A percentile compares a stretch with the other conserved stretches of the same genome.
Conservation (phyloP, 2,797 vertebrate genomes). For the Cygnus olor region DNA sequence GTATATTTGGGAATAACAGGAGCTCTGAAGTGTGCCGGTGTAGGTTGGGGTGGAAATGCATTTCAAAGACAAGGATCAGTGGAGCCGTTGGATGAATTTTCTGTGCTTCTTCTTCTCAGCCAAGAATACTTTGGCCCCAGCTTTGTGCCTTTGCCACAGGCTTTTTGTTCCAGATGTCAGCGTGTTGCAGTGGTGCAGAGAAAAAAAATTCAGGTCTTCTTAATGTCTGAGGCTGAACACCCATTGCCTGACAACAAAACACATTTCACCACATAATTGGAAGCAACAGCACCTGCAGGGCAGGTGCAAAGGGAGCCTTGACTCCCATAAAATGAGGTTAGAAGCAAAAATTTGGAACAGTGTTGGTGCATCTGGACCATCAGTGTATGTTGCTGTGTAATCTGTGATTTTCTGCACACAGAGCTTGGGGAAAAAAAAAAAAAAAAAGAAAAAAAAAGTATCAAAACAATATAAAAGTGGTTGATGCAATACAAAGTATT, state of each 20-base stretch:
- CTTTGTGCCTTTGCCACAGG: background rate
- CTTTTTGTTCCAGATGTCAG: constrained; percentile 10
- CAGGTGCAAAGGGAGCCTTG: background rate
- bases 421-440: background rate
- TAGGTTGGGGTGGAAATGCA: background rate
- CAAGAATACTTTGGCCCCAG: background rate
- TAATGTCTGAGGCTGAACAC: background rate
- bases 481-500: background rate
- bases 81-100: background rate
- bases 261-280: background rate
- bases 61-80: background rate
- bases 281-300: constrained; percentile 1
- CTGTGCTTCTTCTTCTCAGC: background rate
- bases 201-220: background rate
- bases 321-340: background rate
- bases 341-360: background rate
- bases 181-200: background rate
- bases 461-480: background rate
- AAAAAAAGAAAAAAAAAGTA: background rate
- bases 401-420: background rate
- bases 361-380: background rate
- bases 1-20: background rate
- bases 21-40: background rate
- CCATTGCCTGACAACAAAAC: background rate
- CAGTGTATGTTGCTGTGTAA: background rate